phyloP scores from a whole-genome alignment of 1,140 invertebrate species.

The Spodoptera litura region DNA sequence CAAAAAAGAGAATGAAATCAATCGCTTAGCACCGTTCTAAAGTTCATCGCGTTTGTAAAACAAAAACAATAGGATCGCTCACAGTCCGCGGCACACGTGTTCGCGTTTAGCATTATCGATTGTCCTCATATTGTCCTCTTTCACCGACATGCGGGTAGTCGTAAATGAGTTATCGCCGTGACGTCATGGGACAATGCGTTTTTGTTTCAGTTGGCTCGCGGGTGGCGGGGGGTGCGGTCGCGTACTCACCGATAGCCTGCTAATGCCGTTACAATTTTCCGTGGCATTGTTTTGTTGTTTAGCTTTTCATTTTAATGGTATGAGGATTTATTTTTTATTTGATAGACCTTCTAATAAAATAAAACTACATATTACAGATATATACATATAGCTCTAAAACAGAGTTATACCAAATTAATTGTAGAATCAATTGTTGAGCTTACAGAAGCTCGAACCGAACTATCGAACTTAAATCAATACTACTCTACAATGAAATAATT shows the following conservation, averaged over 20 bases:
- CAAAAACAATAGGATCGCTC: slow-evolving; percentile 58
- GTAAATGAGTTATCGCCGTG: slow-evolving; percentile 69
- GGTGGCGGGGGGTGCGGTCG: slow-evolving; percentile 38
- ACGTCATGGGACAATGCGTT: slow-evolving; percentile 72
- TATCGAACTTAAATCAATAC: not conserved
- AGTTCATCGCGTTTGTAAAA: slow-evolving; percentile 48
- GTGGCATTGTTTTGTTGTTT: not conserved
- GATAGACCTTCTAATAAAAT: not conserved
- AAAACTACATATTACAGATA: too few species aligned
- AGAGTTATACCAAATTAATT: too few species aligned
- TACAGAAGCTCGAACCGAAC: not conserved
- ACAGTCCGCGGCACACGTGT: slow-evolving; percentile 67
- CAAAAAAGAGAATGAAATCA: slow-evolving; percentile 33
- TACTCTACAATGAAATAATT: too few species aligned
- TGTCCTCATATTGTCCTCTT: slow-evolving; percentile 72
- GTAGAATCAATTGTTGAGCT: too few species aligned
- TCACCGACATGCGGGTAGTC: slow-evolving; percentile 65
- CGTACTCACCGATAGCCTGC: slow-evolving; percentile 21
- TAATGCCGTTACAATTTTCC: slow-evolving; percentile 24
- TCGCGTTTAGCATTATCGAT: slow-evolving; percentile 74
- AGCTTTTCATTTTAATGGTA: not conserved
- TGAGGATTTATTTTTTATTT: not conserved
- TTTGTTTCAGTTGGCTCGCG: slow-evolving; percentile 60
- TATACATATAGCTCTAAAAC: not conserved
- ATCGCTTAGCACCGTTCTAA: slow-evolving; percentile 44